Percentiles rank a stretch among this genome's conserved stretches.
phyloP scores from a whole-genome alignment of 2,888 invertebrate genomes.

The Siphonodentalium dalli region DNA sequence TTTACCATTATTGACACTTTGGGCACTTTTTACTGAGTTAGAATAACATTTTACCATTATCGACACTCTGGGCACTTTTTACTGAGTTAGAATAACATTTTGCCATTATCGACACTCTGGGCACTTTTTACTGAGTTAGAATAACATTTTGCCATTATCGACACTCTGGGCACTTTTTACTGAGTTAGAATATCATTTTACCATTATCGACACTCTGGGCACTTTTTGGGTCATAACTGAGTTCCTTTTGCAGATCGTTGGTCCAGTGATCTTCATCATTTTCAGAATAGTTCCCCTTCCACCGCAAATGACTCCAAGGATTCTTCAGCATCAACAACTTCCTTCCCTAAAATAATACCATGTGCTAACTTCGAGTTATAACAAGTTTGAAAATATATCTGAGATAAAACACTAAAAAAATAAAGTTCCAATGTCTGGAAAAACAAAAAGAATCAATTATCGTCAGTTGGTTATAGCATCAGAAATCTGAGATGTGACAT shows the following conservation, averaged over 20 bases:
- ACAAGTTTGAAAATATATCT: neutral
- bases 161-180: too few species aligned
- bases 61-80: too few species aligned
- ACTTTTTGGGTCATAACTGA: constrained; percentile 87
- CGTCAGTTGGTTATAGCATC: too few species aligned
- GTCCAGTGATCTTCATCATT: constrained; percentile 87
- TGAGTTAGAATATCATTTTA: too few species aligned
- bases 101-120: too few species aligned
- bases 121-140: too few species aligned
- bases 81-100: too few species aligned
- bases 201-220: constrained; percentile 93
- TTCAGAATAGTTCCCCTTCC: constrained; percentile 94
- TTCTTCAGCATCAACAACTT: constrained; percentile 89
- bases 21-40: too few species aligned
- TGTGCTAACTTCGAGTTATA: neutral
- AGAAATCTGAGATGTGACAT: too few species aligned
- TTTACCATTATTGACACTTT: too few species aligned
- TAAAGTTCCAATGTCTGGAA: neutral
- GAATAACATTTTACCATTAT: too few species aligned
- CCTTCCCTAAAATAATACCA: constrained; percentile 71
- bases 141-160: too few species aligned
- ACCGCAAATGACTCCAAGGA: constrained; percentile 96
- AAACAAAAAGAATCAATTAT: neutral
- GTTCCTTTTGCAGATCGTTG: constrained; percentile 72
- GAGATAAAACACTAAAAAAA: neutral